Evolutionary conservation across 2,797 vertebrate genomes (phyloP), one percentile per base, ranked within the genome.

Genomic region (Arnoldichthys spilopterus): DNA sequence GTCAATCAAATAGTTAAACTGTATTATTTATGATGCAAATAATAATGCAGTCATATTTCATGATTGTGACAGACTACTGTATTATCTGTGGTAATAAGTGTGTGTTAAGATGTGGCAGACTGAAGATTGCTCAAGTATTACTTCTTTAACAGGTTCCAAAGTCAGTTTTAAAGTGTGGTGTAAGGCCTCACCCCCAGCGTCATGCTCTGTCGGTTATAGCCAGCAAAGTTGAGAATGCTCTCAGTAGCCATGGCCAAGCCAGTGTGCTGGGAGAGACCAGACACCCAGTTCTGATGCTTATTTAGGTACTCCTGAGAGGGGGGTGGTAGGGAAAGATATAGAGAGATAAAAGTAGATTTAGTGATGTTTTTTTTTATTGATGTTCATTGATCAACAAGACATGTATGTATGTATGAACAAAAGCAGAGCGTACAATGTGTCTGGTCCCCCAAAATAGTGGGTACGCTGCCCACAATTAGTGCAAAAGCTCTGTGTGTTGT

Each of bases 211-310:
- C 94, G 95, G 93, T 99, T 99, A 91, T 97, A 99, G 82, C 97
- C 95, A 0, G 98, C 97, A 0, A 97, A 99, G 88, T 97, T 96
- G 74, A 99, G 90, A 63, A 99, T 97, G 79, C 98, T 98, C 87
- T 99, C 98, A 0, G 97, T 99, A 66, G 98, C 98, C 98, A 99
- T 98, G 62, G 98, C 97, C 70, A 99, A 91, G 22, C 98, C 98
- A 0, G 97, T 99, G 91, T 99, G 98, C 92, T 99, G 98, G 4
- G 96, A 96, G 79, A 99, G 86, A 9, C 98, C 98, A 0, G 96
- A 97, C 0, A 98, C 93, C 98, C 97, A 99, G 91, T 96, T 98
- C 91, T 99, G 96, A 86, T 97, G 96, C 80, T 98, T 99, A 91
- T 96, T 99, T 85, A 99, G 87, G 89, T 99, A 99, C 26, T 99